Evolutionary conservation across 2,113 vertebrate species (phyloP).

Genomic region (Xiphias gladius): DNA sequence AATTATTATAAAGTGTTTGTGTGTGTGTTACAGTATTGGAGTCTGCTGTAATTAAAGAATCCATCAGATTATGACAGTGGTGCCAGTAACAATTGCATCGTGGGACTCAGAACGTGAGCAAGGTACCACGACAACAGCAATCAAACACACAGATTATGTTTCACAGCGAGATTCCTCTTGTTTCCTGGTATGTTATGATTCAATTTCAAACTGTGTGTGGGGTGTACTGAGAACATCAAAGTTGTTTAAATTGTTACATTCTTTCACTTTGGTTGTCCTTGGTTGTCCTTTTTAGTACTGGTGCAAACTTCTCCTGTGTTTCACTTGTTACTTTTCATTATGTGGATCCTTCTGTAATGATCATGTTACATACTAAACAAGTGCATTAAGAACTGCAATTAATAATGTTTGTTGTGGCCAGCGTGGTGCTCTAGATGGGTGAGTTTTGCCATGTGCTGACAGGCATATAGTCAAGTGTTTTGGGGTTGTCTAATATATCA

Average conservation of each 20-base stretch:
- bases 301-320: background rate
- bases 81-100: slow-evolving; percentile 17
- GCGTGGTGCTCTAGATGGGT: background rate
- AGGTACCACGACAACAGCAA: slow-evolving; percentile 28
- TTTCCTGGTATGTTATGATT: slow-evolving; percentile 60
- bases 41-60: slow-evolving; percentile 61
- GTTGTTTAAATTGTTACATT: background rate
- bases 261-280: background rate
- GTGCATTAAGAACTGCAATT: background rate
- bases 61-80: slow-evolving; percentile 58
- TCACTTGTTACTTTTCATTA: background rate
- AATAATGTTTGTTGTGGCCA: background rate
- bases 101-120: slow-evolving; percentile 20
- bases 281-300: background rate
- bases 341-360: background rate
- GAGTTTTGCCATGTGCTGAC: no score
- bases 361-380: background rate
- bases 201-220: slow-evolving; percentile 51
- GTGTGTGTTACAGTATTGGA: slow-evolving; percentile 21
- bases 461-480: slow-evolving; percentile 26
- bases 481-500: background rate
- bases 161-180: slow-evolving; percentile 36
- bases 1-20: background rate
- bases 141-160: slow-evolving; percentile 48
- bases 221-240: background rate